Base-by-base conservation (phyloP, 1,140 invertebrate genomes). In the Drosophila micromelanica region DNA sequence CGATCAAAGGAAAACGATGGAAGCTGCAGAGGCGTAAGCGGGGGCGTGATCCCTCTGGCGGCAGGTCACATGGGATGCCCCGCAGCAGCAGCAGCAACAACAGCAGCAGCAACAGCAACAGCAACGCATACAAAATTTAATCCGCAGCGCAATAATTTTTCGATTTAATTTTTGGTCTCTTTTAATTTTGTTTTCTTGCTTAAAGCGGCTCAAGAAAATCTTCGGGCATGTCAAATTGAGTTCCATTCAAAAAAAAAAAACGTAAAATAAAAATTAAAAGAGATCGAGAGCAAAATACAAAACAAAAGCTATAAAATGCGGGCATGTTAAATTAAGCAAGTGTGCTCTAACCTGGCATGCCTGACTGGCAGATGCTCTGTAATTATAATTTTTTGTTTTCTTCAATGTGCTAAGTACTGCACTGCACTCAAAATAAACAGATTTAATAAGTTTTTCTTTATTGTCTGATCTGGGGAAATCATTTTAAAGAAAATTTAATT, bases 191-290 rank as follows among this genome's bases (percentile, higher is more conserved):
- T 59, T 56, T 48, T 45, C 15, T 52, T 20, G 32, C 49, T 37
- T 54, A 45, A 52, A 55, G 60, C 61, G 61, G 61, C 81, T 76
- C 68, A 70, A 73, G 79, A 69, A 89, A 87, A 87, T 89, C 82
- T 80, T 71, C 64, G 76, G 73, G 84, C 82, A 87, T 87, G 76
- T 87, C 82, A 89, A 87, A 87, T 87, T 89, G 78, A 78, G 79
- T 76, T 84, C 76, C 80, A 64, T 76, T 84, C 72, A 49, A 67
- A 57, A 59, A 61, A 70, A 43, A 27, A 38, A 64, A 51, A 13
- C 2, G 20, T 23, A 61, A 43, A 60, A 60, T 13, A n/a, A 42
- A 13, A 42, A 12, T 4, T 13, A 43, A 55, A 30, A 35, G 32
- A 9, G 32, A 35, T 35, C 43, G 43, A 20, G 43, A 59, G 20